These are phyloP conservation scores for Rutilus rutilus DNA, from an alignment of 2,113 vertebrate genomes.

Conservation along the genomic window DNA sequence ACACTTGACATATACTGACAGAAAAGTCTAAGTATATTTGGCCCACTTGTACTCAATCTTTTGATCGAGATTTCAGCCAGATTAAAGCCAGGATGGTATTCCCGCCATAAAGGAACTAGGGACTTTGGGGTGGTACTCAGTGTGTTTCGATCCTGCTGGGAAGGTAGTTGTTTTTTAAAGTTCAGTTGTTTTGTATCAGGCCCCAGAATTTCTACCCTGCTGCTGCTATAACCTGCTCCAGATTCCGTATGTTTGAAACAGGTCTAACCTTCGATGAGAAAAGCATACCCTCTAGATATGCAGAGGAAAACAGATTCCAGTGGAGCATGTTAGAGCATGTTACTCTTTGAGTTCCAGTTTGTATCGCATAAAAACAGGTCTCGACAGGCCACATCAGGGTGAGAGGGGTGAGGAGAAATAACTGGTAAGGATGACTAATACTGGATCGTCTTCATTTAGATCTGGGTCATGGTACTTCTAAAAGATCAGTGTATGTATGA, in stretches of 20 bases:
- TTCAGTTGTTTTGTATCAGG: not conserved
- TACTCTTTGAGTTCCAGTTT: not conserved
- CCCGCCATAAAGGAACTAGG: too few species aligned
- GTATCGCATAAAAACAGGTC: constrained; percentile 23
- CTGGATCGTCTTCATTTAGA: not conserved
- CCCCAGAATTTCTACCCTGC: not conserved
- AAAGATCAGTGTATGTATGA: not conserved
- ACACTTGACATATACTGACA: too few species aligned
- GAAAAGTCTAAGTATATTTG: too few species aligned
- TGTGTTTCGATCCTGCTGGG: too few species aligned
- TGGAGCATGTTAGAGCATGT: constrained; percentile 37
- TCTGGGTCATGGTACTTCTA: constrained; percentile 22
- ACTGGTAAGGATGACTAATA: constrained; percentile 1
- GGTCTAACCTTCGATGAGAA: not conserved
- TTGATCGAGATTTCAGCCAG: too few species aligned
- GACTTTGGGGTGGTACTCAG: too few species aligned
- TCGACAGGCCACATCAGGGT: constrained; percentile 7
- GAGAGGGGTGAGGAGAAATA: not conserved
- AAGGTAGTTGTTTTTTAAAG: too few species aligned
- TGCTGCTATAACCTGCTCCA: not conserved
- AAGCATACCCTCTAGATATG: constrained; percentile 2
- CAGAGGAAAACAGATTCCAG: constrained; percentile 12
- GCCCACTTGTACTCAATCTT: too few species aligned
- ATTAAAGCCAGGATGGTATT: too few species aligned
- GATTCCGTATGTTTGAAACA: not conserved